Base-by-base conservation (phyloP, 2,888 invertebrate species). In the Metacarcinus magister region DNA sequence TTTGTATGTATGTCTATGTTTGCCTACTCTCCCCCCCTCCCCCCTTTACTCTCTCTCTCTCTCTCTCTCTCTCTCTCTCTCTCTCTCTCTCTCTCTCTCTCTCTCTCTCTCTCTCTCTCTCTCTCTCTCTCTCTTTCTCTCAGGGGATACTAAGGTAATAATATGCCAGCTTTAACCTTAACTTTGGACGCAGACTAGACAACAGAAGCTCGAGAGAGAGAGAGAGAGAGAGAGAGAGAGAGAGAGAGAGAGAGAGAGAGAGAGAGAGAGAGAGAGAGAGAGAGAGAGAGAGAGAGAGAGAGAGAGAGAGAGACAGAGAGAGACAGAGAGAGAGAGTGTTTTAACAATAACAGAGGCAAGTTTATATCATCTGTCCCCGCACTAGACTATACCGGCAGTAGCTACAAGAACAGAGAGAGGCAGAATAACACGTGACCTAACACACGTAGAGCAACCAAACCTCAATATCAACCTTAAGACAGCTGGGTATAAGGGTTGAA, bases 381-480 rank as follows among this genome's bases (percentile, higher is more conserved):
- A 75, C 94, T 93, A 46, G 95, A 94, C 93, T 95, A 95, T 95
- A 93, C 93, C 44, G 94, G 91, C 89, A 94, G 94, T 67, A 75
- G 95, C 94, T 95, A 95, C 95, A 95, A 95, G 95, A 95, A 95
- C 93, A 60, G 95, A 67, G 67, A n/a, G n/a, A 90, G 87, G 60
- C 43, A 91, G n/a, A 43, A 46, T 28, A 0, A 91, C 90, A 39
- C 28, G n/a, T 2, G 82, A 4, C 82, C 5, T 32, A 82, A 32
- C 82, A 28, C 82, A 5, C 82, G 5, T 91, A 67, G 0, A 8
- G 28, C 8, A 8, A 28, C n/a, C 10, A 0, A 28, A 28, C 67
- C 90, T 82, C 92, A 23, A 5, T 3, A 92, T 43, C 46, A 32
- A n/a, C 82, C 48, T 2, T 48, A 46, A 23, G 82, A n/a, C n/a